Base-by-base conservation (phyloP, 2,113 vertebrate species). In the Laterallus jamaicensis region DNA sequence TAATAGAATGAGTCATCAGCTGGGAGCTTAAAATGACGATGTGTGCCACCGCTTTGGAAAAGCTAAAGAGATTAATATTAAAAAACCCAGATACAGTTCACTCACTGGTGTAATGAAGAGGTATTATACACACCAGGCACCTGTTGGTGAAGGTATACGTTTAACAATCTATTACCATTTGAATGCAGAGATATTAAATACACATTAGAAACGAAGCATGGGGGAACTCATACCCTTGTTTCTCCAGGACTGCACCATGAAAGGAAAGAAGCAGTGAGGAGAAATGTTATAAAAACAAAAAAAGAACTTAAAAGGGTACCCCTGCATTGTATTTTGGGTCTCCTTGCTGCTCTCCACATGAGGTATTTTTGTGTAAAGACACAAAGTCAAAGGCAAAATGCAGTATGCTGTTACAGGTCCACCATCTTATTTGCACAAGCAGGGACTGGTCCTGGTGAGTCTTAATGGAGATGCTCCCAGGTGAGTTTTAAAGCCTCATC, bases 101-200 rank as follows among this genome's bases (percentile, higher is more conserved):
- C 82, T 95, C 74, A 63, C 37, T 63, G 70, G 83, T 84, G 76
- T 91, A 87, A 94, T 87, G 80, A 94, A 95, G 93, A 93, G 92
- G 67, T 85, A 67, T 95, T 93, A 79, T 39, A 86, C 62, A 58
- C 86, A 82, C 68, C 91, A 90, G 88, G 80, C 88, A 96, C 90
- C 90, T 95, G 88, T 73, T 86, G 58, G 64, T 58, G 84, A 92
- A 95, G 88, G 86, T 93, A 67, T 78, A 70, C 10, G 3, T 89
- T 93, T 86, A 86, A 74, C 79, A 73, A 69, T 76, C 82, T 69
- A 90, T 95, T 88, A 86, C 77, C 82, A 84, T 91, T 90, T 94
- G 87, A 97, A 90, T 79, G 64, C 42, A 78, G 84, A 62, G 63
- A 81, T 73, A 95, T 89, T 76, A 93, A 96, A 94, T 50, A 62